A percentile compares a stretch with the other conserved stretches of the same genome.
phyloP scores from a whole-genome alignment of 1,140 invertebrate genomes.

The Drosophila serrata region DNA sequence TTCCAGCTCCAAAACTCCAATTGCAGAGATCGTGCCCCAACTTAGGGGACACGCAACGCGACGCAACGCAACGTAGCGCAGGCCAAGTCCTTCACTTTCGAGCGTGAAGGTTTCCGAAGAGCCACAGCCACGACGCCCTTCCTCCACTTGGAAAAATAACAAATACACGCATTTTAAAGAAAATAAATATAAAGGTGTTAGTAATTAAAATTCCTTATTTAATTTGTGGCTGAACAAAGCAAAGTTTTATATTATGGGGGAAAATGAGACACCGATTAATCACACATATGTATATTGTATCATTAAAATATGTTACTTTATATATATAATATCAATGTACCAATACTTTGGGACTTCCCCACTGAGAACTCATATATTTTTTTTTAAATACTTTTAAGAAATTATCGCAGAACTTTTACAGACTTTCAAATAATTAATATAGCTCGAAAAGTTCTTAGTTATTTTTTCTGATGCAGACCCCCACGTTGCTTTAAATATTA shows the following conservation, averaged over 20 bases:
- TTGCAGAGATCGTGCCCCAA: conserved; percentile 43
- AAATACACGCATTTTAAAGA: neutral
- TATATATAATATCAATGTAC: too few relatives aligned
- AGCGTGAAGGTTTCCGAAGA: conserved; percentile 74
- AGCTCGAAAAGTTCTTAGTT: neutral
- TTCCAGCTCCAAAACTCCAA: conserved; percentile 24
- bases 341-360: too few relatives aligned
- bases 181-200: conserved; percentile 2
- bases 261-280: too few relatives aligned
- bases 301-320: too few relatives aligned
- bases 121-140: conserved; percentile 23
- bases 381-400: too few relatives aligned
- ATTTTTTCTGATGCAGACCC: neutral
- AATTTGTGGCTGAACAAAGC: too few relatives aligned
- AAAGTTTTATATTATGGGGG: neutral
- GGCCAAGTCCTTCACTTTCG: conserved; percentile 76
- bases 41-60: conserved; percentile 51
- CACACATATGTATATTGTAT: too few relatives aligned
- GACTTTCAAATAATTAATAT: neutral
- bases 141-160: conserved; percentile 25
- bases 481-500: too few relatives aligned
- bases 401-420: too few relatives aligned
- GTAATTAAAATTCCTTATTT: neutral
- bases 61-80: conserved; percentile 56
- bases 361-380: too few relatives aligned